A percentile compares a stretch with the other conserved stretches of the same genome.
phyloP scores from a whole-genome alignment of 2,113 vertebrate genomes.

The Scomber scombrus region DNA sequence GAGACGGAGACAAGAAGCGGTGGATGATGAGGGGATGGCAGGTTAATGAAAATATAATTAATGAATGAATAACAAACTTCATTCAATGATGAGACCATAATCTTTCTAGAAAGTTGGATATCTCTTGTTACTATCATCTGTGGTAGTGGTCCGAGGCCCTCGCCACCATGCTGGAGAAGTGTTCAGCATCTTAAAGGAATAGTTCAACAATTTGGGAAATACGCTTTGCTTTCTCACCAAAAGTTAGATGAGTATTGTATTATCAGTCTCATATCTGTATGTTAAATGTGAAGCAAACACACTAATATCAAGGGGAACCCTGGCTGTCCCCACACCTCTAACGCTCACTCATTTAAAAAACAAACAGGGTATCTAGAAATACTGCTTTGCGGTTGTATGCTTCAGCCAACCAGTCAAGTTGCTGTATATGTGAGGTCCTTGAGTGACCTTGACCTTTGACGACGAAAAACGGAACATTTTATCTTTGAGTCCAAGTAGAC shows the following conservation, averaged over 20 bases:
- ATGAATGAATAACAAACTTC: conserved; percentile 19
- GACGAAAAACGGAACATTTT: no score
- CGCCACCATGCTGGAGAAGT: neutral
- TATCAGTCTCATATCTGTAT: neutral
- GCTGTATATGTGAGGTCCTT: no score
- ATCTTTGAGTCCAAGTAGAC: no score
- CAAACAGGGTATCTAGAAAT: no score
- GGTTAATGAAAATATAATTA: conserved; percentile 40
- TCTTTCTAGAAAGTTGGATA: neutral
- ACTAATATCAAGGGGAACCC: no score
- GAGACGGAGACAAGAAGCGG: conserved; percentile 81
- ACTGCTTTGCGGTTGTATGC: no score
- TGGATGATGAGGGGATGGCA: conserved; percentile 67
- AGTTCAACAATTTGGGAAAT: neutral
- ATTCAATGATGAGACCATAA: conserved; percentile 20
- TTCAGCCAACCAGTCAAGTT: no score
- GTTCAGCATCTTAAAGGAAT: neutral
- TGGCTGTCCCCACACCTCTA: neutral
- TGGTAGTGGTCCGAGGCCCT: neutral
- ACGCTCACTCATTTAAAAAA: no score
- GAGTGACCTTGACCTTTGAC: no score
- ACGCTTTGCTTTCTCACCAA: neutral
- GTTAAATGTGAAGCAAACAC: neutral
- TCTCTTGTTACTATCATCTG: neutral
- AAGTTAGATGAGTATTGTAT: neutral